phyloP scores from a whole-genome alignment of 2,797 vertebrate genomes.

The Oreortyx pictus region DNA sequence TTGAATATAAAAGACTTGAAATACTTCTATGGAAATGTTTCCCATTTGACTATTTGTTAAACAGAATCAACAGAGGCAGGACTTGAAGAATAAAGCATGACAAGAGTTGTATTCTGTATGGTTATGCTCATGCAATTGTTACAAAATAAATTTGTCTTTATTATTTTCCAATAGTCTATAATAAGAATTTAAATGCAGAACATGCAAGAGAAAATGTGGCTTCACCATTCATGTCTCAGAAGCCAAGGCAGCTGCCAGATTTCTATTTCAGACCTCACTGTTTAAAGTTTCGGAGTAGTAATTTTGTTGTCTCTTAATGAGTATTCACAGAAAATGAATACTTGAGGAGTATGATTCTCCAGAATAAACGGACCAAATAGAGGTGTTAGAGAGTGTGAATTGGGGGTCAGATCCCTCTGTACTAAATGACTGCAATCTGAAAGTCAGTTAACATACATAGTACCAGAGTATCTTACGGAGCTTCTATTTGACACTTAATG shows the following conservation, averaged over 20 bases:
- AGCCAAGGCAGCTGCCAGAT: not conserved
- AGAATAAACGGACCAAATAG: not conserved
- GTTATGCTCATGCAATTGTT: not conserved
- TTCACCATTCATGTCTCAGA: not conserved
- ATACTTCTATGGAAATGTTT: not conserved
- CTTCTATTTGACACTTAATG: not conserved
- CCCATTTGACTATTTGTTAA: not conserved
- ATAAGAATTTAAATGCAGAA: not conserved
- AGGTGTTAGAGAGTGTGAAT: rapidly evolving
- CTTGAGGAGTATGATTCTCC: not conserved
- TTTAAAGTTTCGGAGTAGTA: not conserved
- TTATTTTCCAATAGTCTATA: not conserved
- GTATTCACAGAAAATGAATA: not conserved
- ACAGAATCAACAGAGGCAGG: not conserved
- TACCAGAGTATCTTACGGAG: rapidly evolving
- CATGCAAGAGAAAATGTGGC: not conserved
- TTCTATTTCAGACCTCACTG: not conserved
- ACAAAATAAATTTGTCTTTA: not conserved
- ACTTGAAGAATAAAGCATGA: not conserved
- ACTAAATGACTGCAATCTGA: rapidly evolving
- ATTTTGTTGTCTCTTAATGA: not conserved
- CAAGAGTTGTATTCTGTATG: not conserved
- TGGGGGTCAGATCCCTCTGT: not conserved
- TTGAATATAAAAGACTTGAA: not conserved
- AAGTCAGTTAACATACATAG: rapidly evolving